Percentiles rank a stretch among this genome's conserved stretches.
phyloP scores from a whole-genome alignment of 1,140 invertebrate species.

The Drosophila setifemur region DNA sequence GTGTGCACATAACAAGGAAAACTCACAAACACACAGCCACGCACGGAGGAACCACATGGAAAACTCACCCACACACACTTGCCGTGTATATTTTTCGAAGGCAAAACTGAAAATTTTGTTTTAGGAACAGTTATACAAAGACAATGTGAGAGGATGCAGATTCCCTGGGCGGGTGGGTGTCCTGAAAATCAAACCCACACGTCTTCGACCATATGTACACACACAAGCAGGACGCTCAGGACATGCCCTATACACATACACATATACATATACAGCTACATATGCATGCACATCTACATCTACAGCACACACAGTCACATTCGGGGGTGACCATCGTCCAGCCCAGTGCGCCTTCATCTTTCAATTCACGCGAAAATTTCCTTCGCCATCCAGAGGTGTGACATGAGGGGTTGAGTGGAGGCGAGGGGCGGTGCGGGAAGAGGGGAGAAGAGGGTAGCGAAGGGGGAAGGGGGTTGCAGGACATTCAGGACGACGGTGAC shows the following conservation, averaged over 20 bases:
- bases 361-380: conserved; percentile 80
- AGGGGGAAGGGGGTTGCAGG: conserved; percentile 20
- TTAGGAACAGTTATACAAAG: conserved; percentile 65
- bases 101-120: conserved; percentile 70
- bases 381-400: conserved; percentile 66
- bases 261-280: conserved; percentile 1
- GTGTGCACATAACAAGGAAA: conserved; percentile 22
- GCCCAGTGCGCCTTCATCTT: conserved; percentile 75
- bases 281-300: conserved; percentile 4
- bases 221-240: not conserved
- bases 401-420: conserved; percentile 26
- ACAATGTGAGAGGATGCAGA: conserved; percentile 48
- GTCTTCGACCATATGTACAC: conserved; percentile 34
- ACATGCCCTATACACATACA: not conserved
- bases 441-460: not conserved
- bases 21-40: conserved; percentile 1
- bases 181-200: conserved; percentile 54
- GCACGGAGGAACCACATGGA: not conserved
- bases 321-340: conserved; percentile 62
- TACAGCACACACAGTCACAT: not conserved
- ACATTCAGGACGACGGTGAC: conserved; percentile 56
- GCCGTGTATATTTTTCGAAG: conserved; percentile 42
- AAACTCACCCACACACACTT: conserved; percentile 10
- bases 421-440: not conserved
- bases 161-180: conserved; percentile 34